Evolutionary conservation across 2,797 vertebrate genomes (phyloP).

Genomic region (Sebastes elongatus): DNA sequence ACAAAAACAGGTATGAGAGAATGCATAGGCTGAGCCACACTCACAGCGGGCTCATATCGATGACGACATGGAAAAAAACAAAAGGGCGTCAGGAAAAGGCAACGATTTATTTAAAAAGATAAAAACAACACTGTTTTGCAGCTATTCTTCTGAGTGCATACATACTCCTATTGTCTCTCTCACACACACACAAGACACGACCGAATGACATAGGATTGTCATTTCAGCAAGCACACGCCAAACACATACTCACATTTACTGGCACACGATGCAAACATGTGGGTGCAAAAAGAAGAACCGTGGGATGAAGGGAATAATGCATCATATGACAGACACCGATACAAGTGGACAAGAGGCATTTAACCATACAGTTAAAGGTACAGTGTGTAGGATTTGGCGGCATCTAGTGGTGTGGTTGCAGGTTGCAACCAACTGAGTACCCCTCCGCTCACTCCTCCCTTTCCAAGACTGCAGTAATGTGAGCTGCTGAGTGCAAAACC

Average conservation of each 20-base stretch:
- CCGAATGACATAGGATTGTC: constrained; percentile 23
- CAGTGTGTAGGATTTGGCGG: background rate
- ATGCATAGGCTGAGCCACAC: constrained; percentile 70
- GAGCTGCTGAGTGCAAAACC: too few species aligned
- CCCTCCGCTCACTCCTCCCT: background rate
- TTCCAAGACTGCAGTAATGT: too few species aligned
- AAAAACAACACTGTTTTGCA: constrained; percentile 71
- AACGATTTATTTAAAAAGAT: constrained; percentile 46
- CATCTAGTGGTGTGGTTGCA: background rate
- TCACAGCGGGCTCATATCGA: constrained; percentile 35
- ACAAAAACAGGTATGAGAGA: constrained; percentile 73
- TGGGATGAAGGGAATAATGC: constrained; percentile 16
- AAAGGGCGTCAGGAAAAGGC: constrained; percentile 40
- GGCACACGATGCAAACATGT: constrained; percentile 30
- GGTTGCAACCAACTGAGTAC: background rate
- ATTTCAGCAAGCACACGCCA: background rate
- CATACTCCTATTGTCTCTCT: constrained; percentile 30
- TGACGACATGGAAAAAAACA: constrained; percentile 31
- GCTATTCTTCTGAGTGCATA: constrained; percentile 35
- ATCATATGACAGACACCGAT: constrained; percentile 18
- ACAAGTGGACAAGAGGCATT: constrained; percentile 15
- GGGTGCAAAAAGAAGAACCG: constrained; percentile 27
- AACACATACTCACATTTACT: constrained; percentile 3
- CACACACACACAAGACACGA: constrained; percentile 17
- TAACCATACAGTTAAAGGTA: background rate